A percentile compares a stretch with the other conserved stretches of the same genome.
phyloP scores from a whole-genome alignment of 2,113 vertebrate species.

The Vireo altiloquus region DNA sequence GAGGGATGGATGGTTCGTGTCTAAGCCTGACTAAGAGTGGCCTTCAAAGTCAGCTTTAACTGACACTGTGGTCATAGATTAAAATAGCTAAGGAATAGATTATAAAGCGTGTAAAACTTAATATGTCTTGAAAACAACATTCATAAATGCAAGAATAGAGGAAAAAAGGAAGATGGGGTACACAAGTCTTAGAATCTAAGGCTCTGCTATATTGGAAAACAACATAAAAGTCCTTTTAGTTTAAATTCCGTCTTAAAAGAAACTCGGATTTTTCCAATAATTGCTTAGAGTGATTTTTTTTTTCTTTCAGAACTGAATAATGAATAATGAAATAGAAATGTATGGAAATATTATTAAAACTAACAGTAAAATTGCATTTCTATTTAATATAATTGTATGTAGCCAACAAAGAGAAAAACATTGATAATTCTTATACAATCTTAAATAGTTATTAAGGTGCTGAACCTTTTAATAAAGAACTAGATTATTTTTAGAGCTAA shows the following conservation, averaged over 20 bases:
- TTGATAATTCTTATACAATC: constrained; percentile 26
- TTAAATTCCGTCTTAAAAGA: not conserved
- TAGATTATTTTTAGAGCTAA: constrained; percentile 67
- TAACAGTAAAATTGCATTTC: not conserved
- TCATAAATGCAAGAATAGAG: not conserved
- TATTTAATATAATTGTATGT: constrained; percentile 14
- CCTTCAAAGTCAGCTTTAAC: not conserved
- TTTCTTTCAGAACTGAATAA: not conserved
- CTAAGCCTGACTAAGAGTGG: not conserved
- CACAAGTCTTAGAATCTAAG: not conserved
- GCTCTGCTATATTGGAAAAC: not conserved
- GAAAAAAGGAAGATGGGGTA: not conserved
- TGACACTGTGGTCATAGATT: not conserved
- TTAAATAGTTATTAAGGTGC: constrained; percentile 48
- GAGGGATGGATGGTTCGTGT: not conserved
- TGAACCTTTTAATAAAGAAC: constrained; percentile 55
- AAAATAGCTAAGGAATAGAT: not conserved
- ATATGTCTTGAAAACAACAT: not conserved
- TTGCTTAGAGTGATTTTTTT: not conserved
- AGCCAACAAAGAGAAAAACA: constrained; percentile 11
- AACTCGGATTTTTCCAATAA: not conserved
- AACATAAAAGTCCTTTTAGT: not conserved
- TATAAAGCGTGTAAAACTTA: not conserved
- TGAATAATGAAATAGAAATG: constrained; percentile 12
- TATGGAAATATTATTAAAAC: constrained; percentile 3